These are phyloP conservation scores for Gasterosteus aculeatus DNA, from an alignment of 2,113 vertebrate species.

Conservation along the genomic window DNA sequence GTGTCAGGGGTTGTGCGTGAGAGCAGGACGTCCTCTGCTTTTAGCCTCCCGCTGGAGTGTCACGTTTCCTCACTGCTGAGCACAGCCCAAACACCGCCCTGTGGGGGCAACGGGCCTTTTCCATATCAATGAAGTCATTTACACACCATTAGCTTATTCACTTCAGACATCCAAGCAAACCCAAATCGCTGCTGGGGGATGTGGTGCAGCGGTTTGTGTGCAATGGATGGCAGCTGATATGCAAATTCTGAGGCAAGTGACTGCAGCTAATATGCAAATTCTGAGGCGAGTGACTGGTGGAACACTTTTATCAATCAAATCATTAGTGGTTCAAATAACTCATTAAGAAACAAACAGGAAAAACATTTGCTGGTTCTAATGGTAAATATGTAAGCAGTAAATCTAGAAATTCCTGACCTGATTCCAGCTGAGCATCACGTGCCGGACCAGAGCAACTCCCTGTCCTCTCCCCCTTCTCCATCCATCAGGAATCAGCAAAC, in stretches of 20 bases:
- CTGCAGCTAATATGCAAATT: background rate
- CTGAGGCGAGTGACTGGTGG: background rate
- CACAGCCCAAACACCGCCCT: background rate
- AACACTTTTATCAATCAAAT: no score
- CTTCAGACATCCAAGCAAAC: background rate
- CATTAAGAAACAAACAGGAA: no score
- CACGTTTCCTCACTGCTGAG: constrained; percentile 33
- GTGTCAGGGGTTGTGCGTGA: constrained; percentile 17
- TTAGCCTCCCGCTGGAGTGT: constrained; percentile 48
- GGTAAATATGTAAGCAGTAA: no score
- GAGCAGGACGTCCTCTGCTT: constrained; percentile 53
- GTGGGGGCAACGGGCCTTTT: background rate
- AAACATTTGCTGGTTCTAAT: no score
- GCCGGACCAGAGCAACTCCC: constrained; percentile 67
- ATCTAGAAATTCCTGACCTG: constrained; percentile 66
- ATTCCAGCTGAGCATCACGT: constrained; percentile 76
- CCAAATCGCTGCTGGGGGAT: background rate
- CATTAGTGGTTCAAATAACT: no score
- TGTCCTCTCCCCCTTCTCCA: constrained; percentile 56
- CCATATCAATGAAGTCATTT: background rate
- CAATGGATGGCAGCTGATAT: background rate
- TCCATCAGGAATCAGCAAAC: background rate
- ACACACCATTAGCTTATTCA: constrained; percentile 1
- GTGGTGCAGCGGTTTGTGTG: background rate
- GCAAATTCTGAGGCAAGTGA: background rate